These are phyloP conservation scores for Mamestra brassicae DNA, from an alignment of 2,888 invertebrate species.

Conservation along the genomic window DNA sequence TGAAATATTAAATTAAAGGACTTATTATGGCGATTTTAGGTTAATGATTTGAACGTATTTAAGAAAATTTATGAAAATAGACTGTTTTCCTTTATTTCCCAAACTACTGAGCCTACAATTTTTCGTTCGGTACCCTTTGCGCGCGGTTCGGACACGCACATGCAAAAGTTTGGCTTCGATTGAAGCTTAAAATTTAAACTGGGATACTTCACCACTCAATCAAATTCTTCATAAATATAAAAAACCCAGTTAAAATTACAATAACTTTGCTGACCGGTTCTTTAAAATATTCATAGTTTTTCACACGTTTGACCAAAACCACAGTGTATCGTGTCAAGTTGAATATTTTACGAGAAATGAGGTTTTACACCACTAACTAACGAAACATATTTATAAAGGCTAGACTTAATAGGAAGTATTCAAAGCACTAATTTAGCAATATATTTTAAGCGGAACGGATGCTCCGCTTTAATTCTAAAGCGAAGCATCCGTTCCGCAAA, in stretches of 20 bases:
- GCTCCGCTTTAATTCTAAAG: constrained; percentile 11
- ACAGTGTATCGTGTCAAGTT: constrained; percentile 14
- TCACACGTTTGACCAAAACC: constrained; percentile 49
- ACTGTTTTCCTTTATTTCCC: no score
- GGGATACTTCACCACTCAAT: background rate
- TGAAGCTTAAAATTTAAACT: background rate
- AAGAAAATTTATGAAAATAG: no score
- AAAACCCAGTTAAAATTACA: constrained; percentile 32
- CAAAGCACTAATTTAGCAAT: constrained; percentile 32
- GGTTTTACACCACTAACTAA: constrained; percentile 19
- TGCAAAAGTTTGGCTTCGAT: no score
- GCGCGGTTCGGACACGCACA: no score
- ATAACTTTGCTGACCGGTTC: constrained; percentile 17
- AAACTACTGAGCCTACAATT: no score
- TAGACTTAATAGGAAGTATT: constrained; percentile 3
- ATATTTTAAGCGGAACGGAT: no score
- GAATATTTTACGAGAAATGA: constrained; percentile 47
- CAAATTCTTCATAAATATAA: constrained; percentile 36
- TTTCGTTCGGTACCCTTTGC: no score
- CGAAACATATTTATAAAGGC: constrained; percentile 21
- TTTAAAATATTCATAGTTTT: constrained; percentile 57
- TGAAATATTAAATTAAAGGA: no score
- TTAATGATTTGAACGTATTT: no score
- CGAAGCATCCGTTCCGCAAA: background rate
- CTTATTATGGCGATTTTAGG: no score